Evolutionary conservation across 2,113 vertebrate genomes (phyloP), one percentile per base, ranked within the genome.

Genomic region (Sceloporus undulatus): DNA sequence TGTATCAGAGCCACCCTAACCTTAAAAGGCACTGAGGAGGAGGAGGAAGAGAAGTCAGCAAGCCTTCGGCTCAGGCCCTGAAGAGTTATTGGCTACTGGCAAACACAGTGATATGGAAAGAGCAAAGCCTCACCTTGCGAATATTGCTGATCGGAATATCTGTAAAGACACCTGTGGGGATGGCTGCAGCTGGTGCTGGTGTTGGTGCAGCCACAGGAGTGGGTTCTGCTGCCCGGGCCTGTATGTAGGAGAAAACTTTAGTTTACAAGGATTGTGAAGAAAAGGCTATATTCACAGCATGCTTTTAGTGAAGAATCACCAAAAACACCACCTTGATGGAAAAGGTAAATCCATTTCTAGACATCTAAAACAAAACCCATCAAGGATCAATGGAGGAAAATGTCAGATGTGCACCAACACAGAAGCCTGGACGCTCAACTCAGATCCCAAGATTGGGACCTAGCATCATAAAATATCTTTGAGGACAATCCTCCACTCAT

Each of bases 141-240:
- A 99, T 98, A 95, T 98, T 99, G 97, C 98, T 99, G 96, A 99
- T 94, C 0, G 99, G 99, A 95, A 98, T 94, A 93, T 99, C 99
- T 4, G 98, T 99, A 96, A 98, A 99, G 95, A 98, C 97, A 27
- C 98, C 98, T 14, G 96, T 92, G 9, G 98, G 97, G 48, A 95
- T 93, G 16, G 97, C 91, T 9, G 94, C 94, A 70, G 96, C 94
- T 78, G 94, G 88, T 25, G 94, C 94, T 73, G 95, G 95, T 85
- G 92, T 93, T 9, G 96, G 94, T 1, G 94, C 59, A 79, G 96
- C 82, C 34, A 89, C 71, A 38, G 96, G 94, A 81, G 91, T 91
- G 56, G 94, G 93, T 48, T 25, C 95, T 18, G 92, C 89, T 54
- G 95, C 91, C 34, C 94, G 90, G 73, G 94, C 95, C 97, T 94